Base-by-base conservation (phyloP, 2,888 invertebrate species). In the Diplolepis rosae region DNA sequence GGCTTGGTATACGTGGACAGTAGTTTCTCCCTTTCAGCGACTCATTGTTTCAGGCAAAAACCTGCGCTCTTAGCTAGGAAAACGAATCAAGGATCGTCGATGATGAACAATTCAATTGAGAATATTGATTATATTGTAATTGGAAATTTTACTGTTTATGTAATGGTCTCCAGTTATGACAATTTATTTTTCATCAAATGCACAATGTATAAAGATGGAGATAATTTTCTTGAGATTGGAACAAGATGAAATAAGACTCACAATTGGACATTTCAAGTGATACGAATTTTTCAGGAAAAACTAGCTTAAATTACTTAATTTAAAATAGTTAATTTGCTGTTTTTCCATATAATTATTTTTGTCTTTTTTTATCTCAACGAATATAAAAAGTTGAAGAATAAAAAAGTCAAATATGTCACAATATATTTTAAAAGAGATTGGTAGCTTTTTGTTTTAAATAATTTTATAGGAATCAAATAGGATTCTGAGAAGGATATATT, bases 11-110 rank as follows among this genome's bases (percentile, higher is more conserved):
- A 52, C 15, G 52, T 61, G 56, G 56, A 61, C 56, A 35, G 56
- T 61, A 61, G 56, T 61, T 56, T 39, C 35, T 61, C 56, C 56
- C 56, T 61, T 61, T 61, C 56, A 61, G 35, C 56, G 24, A 35
- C 35, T 61, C 56, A 61, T 61, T 61, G 56, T 61, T 61, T 61
- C 39, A 6, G 24, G 18, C 39, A 13, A 61, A n/a, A 61, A 39
- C 24, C 35, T 35, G 56, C n/a, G 3, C 35, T 56, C 35, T 45
- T 2, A 22, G 18, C 45, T 45, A 4, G 18, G 18, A 45, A 45
- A 18, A 27, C 28, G 24, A 28, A 27, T 13, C 27, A 7, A 52
- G 52, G n/a, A 52, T 52, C 52, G 27, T 52, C 27, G n/a, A 6
- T 52, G 28, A 28, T 27, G 50, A 13, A 50, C 50, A 50, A 24